Evolutionary conservation across 1,140 invertebrate species (phyloP).

Genomic region (Laodelphax striatellus): DNA sequence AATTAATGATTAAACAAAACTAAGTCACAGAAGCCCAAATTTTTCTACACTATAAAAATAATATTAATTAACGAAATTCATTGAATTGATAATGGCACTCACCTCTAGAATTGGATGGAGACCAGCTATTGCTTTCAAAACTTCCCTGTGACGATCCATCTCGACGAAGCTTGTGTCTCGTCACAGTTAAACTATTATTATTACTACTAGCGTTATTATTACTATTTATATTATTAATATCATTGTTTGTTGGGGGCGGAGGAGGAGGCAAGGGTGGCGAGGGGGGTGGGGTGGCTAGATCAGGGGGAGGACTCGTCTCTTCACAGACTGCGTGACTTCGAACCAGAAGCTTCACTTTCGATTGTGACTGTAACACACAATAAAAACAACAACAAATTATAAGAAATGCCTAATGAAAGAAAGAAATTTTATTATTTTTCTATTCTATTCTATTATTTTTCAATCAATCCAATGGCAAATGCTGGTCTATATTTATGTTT

Average conservation of each 20-base stretch:
- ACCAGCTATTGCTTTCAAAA: slow-evolving; percentile 38
- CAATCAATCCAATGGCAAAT: no score
- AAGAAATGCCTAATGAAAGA: no score
- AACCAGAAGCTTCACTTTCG: slow-evolving; percentile 72
- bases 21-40: no score
- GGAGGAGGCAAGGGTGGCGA: slow-evolving; percentile 28
- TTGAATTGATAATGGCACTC: slow-evolving; percentile 1
- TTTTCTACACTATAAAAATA: no score
- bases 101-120: slow-evolving; percentile 50
- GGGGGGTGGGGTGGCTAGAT: slow-evolving; percentile 18
- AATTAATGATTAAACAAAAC: no score
- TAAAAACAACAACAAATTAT: background rate
- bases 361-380: slow-evolving; percentile 31
- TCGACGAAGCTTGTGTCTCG: slow-evolving; percentile 40
- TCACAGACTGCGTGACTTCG: slow-evolving; percentile 82
- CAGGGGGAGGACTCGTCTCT: slow-evolving; percentile 60
- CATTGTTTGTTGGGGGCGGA: background rate
- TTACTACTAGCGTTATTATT: slow-evolving; percentile 28
- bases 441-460: no score
- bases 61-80: no score
- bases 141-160: slow-evolving; percentile 51
- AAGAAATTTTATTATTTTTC: no score
- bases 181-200: slow-evolving; percentile 19
- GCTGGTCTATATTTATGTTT: no score
- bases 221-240: slow-evolving; percentile 38